Evolutionary conservation across 2,888 invertebrate species (phyloP), one percentile per base, ranked within the genome.

Genomic region (Epirrita christyi): DNA sequence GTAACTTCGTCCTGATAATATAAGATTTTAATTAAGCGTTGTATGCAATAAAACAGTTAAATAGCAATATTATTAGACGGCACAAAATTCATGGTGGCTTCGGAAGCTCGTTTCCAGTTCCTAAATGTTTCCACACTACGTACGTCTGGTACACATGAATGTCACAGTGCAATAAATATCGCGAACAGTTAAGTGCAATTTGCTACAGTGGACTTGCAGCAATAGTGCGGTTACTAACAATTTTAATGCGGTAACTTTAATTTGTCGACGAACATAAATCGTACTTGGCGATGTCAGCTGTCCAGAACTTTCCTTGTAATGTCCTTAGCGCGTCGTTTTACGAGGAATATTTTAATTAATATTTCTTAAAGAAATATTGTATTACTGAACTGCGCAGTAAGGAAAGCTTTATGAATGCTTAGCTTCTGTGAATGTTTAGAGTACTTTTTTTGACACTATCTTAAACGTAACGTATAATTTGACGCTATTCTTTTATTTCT

Each of bases 281-380:
- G 80, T 86, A 86, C 88, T 89, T 84, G 81, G 80, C 78, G 86
- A 88, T 88, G 91, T 90, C 91, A 90, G 86, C 86, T 88, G 90
- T 88, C 89, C 85, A 72, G 81, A 89, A 90, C 83, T 87, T 86
- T 85, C 86, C 85, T 85, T 83, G 85, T 89, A 90, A 91, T 89
- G 88, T 88, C 87, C 83, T 85, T 81, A 81, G 78, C 73, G 78
- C 76, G 82, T 81, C 88, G 85, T 88, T 88, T 88, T 85, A 83
- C 83, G 83, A 67, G 70, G 80, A 86, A 85, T 83, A 80, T 85
- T 89, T 90, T 86, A 90, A 91, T 90, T 90, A 88, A 87, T 89
- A 86, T 85, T 85, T 84, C 85, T 85, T 83, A 85, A 80, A 77
- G 70, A 76, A 72, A 75, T 66, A 66, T 62, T 66, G 66, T 66